phyloP scores from a whole-genome alignment of 2,888 invertebrate genomes.

The Syrphus vitripennis region DNA sequence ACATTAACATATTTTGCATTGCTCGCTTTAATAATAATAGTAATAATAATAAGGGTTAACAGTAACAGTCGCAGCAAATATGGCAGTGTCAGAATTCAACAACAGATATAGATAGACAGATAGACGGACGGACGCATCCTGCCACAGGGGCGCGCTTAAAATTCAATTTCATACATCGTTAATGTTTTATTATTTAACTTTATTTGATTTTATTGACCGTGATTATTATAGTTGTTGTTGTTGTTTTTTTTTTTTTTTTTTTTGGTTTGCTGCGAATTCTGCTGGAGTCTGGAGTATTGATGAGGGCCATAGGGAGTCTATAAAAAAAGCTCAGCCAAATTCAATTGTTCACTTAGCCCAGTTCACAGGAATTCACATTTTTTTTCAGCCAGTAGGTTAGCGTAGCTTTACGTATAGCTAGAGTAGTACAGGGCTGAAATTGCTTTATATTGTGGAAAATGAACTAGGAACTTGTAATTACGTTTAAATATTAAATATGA shows the following conservation, averaged over 20 bases:
- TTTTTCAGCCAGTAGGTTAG: background rate
- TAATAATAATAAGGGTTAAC: constrained; percentile 28
- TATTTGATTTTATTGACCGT: constrained; percentile 54
- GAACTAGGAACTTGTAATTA: too few species aligned
- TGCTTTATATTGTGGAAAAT: background rate
- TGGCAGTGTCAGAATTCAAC: background rate
- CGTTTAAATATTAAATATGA: too few species aligned
- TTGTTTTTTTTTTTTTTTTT: background rate
- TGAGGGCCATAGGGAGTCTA: background rate
- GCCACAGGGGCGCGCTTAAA: constrained; percentile 46
- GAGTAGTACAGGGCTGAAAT: background rate
- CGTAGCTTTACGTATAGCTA: background rate
- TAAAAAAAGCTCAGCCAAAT: constrained; percentile 26
- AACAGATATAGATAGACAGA: background rate
- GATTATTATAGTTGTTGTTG: constrained; percentile 32
- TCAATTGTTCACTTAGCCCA: constrained; percentile 62
- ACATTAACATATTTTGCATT: constrained; percentile 59
- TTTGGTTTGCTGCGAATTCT: background rate
- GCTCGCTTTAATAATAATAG: constrained; percentile 19
- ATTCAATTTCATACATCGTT: constrained; percentile 71
- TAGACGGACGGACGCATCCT: constrained; percentile 19
- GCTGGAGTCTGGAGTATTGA: background rate
- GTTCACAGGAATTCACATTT: constrained; percentile 13
- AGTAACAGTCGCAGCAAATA: background rate
- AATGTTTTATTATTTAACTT: constrained; percentile 67